Base-by-base conservation (phyloP, 1,140 invertebrate species). In the Meloidogyne hapla region DNA sequence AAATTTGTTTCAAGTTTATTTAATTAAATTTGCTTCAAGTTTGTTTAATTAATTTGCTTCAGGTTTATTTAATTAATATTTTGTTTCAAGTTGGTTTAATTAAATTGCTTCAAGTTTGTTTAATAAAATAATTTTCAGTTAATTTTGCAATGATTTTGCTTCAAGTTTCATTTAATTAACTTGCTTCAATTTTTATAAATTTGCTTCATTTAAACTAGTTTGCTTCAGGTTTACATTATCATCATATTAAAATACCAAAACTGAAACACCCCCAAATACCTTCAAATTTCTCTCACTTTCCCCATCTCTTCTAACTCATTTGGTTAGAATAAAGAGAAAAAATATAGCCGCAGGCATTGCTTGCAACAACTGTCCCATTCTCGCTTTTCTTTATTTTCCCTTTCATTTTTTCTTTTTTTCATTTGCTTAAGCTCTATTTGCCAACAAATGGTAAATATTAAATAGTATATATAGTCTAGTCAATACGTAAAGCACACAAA, bases 401-500 rank as follows among this genome's bases (percentile, higher is more conserved):
- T 56, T 48, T 48, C 15, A 48, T 18, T 48, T 18, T 18, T 48
- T 56, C n/a, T 56, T n/a, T 4, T 56, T 56, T 56, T 56, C 48
- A 56, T 56, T 56, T 56, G 18, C 48, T 56, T 56, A 18, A 56
- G 18, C 48, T 56, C 18, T 56, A 56, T 56, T 56, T 56, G 48
- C 48, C 48, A 56, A 56, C 48, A 56, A 33, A 33, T 33, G 33
- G 33, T 33, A 33, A 33, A 8, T 33, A 33, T 33, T 56, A 56
- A 45, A 45, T 56, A 48, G 48, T 56, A 56, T n/a, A n/a, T n/a
- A n/a, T 56, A n/a, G 48, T 45, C 42, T 45, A 45, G 42, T 56
- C 48, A 56, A 56, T 56, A 56, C 8, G 48, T 56, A 56, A 56
- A 56, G 48, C 48, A n/a, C 15, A 18, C 1, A 15, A 56, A 56